Evolutionary conservation across 2,888 invertebrate genomes (phyloP), one percentile per base, ranked within the genome.

Genomic region (Pristionchus exspectatus): DNA sequence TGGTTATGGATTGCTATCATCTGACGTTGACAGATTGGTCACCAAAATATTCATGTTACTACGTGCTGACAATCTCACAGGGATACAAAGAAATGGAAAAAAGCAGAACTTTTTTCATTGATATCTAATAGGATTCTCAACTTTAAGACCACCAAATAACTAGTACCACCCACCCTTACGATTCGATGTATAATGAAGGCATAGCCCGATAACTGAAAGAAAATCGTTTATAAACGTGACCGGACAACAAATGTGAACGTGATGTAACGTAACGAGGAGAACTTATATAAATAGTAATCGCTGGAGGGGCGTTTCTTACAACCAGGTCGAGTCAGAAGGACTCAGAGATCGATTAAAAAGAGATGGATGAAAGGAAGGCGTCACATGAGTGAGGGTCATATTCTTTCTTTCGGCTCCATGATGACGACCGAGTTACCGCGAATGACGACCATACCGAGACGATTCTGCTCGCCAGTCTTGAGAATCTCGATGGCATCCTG

Each of bases 361-460:
- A n/a, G 56, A 44, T 38, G 24, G 69, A 54, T 27, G 27, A 24
- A 69, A 50, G 87, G 69, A 87, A 44, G 66, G 30, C 24, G 50
- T 66, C 69, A 88, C 50, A 38, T 54, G 88, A 27, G 30, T 33
- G 56, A 74, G 30, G 50, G 72, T 90, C 91, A 93, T 88, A 96
- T 95, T 95, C 98, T 96, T 96, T 98, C 98, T 95, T 98, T 95
- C 1, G 98, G 97, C 96, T 98, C 98, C 93, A 99, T 96, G 97
- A 98, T 97, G 54, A 98, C 97, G 93, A 99, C 98, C 95, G 98
- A 98, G 96, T 98, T 98, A 14, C 99, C 98, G 94, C 99, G 96
- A 92, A 99, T 97, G 77, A 97, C 97, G 96, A 98, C 98, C 98
- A 99, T 99, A 87, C 99, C 99, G 95, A 99, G 97, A 92, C 97